Evolutionary conservation across 2,113 vertebrate genomes (phyloP), one percentile per base, ranked within the genome.

Genomic region (Catharus minimus): DNA sequence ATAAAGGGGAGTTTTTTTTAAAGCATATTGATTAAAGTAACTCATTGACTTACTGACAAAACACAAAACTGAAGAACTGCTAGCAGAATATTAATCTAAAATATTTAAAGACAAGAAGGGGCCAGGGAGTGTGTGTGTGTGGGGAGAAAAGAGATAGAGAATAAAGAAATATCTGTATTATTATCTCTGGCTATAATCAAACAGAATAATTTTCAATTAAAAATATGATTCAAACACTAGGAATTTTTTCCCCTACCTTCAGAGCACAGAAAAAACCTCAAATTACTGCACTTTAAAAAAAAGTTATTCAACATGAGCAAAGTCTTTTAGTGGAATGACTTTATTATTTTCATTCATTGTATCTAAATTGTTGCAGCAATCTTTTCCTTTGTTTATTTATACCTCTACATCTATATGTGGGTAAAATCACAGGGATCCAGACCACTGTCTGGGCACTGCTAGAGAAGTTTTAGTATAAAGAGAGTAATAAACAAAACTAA

Each of bases 91-190:
- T 50, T 6, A 52, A 49, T 30, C 5, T 44, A 8, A 78, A 65
- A 79, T 14, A 21, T 57, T 86, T 43, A 47, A 86, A 52, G 16
- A 60, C 15, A 49, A 74, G 26, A 49, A 5, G 1, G 2, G 2
- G 0, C 18, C 3, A 1, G 4, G 5, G 3, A 0, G 33, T 36
- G 1, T 13, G 15, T 26, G 7, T 10, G 5, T 24, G 3, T 47
- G 5, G 3, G 5, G 7, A 58, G 12, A 60, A 22, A 4, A n/a
- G 23, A 55, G 9, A 47, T 13, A 46, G 9, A 56, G 13, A 32
- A 27, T 24, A 21, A 2, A 52, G 4, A 69, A 11, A 30, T 19
- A 56, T 19, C 22, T 57, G 15, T 6, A 10, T 61, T 53, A 24
- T 5, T 49, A 23, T 41, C 11, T 53, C n/a, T 61, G 9, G 2